A percentile compares a stretch with the other conserved stretches of the same genome.
These are phyloP conservation scores for Drosophila gunungcola DNA, from an alignment of 1,140 invertebrate species.

Conservation along the genomic window DNA sequence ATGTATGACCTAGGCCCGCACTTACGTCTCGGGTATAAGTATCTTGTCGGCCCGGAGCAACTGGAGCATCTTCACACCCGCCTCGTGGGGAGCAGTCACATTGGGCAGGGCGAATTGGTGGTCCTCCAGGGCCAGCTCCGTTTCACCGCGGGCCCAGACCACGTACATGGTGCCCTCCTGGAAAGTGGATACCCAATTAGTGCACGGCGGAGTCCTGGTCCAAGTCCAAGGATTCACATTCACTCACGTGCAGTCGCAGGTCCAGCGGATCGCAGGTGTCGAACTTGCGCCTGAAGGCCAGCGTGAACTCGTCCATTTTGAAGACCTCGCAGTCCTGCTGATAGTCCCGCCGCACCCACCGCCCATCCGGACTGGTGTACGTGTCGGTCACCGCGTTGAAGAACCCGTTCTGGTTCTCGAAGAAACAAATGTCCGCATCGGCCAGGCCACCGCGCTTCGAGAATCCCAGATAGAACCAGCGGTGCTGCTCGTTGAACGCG, in stretches of 20 bases:
- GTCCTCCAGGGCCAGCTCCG: slow-evolving; percentile 85
- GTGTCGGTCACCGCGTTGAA: slow-evolving; percentile 87
- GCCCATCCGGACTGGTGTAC: slow-evolving; percentile 89
- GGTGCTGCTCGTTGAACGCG: slow-evolving; percentile 82
- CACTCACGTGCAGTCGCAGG: slow-evolving; percentile 93
- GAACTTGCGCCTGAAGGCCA: slow-evolving; percentile 93
- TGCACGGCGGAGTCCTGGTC: too few species aligned
- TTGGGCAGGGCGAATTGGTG: slow-evolving; percentile 80
- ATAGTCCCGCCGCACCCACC: slow-evolving; percentile 88
- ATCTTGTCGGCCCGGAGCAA: slow-evolving; percentile 82
- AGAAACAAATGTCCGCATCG: slow-evolving; percentile 93
- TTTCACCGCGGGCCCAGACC: slow-evolving; percentile 87
- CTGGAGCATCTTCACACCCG: slow-evolving; percentile 80
- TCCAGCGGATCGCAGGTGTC: slow-evolving; percentile 96
- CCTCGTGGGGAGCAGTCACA: slow-evolving; percentile 67
- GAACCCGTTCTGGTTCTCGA: slow-evolving; percentile 86
- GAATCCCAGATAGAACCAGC: slow-evolving; percentile 96
- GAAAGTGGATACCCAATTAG: background rate
- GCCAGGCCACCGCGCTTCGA: slow-evolving; percentile 93
- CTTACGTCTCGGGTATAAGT: slow-evolving; percentile 85
- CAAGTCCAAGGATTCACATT: background rate
- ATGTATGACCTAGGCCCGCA: background rate
- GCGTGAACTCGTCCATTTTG: slow-evolving; percentile 86
- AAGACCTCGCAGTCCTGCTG: slow-evolving; percentile 93
- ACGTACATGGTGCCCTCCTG: slow-evolving; percentile 91